These are phyloP conservation scores for Schlechtendalia chinensis DNA, from an alignment of 1,140 invertebrate species.

Conservation along the genomic window DNA sequence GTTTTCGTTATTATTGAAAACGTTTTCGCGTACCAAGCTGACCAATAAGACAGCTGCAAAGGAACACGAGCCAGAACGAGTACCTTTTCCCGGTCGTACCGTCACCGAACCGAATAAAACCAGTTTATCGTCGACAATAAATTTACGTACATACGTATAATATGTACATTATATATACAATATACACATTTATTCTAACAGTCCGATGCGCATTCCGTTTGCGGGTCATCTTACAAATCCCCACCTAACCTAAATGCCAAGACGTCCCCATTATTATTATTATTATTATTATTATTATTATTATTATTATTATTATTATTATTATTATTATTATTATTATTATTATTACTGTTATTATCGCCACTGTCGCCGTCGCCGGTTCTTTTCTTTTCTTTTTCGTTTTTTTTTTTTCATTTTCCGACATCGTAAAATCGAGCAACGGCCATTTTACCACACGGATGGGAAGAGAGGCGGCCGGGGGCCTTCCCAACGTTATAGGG, in stretches of 20 bases:
- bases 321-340: background rate
- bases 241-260: background rate
- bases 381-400: constrained; percentile 3
- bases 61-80: background rate
- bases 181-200: background rate
- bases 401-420: constrained; percentile 1
- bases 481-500: constrained; percentile 1
- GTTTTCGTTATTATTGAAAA: background rate
- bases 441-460: background rate
- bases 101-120: background rate
- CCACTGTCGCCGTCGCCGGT: background rate
- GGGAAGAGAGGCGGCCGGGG: background rate
- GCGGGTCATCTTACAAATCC: background rate
- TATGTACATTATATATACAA: no score
- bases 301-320: background rate
- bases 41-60: background rate
- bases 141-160: no score
- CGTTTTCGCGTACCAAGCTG: no score
- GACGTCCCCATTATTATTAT: constrained; percentile 1
- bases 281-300: background rate
- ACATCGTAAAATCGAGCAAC: constrained; percentile 31
- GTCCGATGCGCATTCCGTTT: background rate
- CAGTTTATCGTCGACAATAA: background rate
- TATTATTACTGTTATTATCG: background rate
- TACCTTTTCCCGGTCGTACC: no score